Conservation (phyloP, 1,140 invertebrate species). For the Stegodyphus mimosarum region DNA sequence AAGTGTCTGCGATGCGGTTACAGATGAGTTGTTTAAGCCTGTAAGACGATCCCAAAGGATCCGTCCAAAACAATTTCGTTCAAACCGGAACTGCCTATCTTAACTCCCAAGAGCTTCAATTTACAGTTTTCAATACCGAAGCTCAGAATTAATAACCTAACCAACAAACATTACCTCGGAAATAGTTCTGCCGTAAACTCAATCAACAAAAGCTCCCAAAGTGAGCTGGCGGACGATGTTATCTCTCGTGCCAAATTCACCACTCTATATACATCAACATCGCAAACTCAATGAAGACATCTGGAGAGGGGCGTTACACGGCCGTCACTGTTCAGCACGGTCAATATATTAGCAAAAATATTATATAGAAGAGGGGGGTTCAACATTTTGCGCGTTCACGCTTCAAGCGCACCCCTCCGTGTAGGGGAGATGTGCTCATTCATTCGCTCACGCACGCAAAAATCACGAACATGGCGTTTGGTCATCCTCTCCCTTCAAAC, state of each 20-base stretch:
- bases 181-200: slow-evolving; percentile 18
- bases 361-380: slow-evolving; percentile 13
- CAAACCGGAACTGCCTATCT: slow-evolving; percentile 22
- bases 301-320: slow-evolving; percentile 27
- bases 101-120: slow-evolving; percentile 7
- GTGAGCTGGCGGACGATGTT: slow-evolving; percentile 1
- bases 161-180: slow-evolving; percentile 4
- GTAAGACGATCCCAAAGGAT: too few species aligned
- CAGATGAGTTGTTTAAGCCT: too few species aligned
- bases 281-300: slow-evolving; percentile 40
- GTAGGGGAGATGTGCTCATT: neutral
- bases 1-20: too few species aligned
- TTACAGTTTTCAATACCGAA: slow-evolving; percentile 33
- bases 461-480: slow-evolving; percentile 23
- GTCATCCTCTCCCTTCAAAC: neutral
- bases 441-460: slow-evolving; percentile 38
- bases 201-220: slow-evolving; percentile 5
- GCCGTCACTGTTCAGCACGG: slow-evolving; percentile 48
- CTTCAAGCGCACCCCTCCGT: slow-evolving; percentile 2
- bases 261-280: too few species aligned
- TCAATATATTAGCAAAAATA: slow-evolving; percentile 60
- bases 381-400: slow-evolving; percentile 52
- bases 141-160: slow-evolving; percentile 12
- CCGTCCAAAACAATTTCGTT: slow-evolving; percentile 31
- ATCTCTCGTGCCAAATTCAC: slow-evolving; percentile 16